Conservation (phyloP, 2,113 vertebrate species). For the Perca flavescens region DNA sequence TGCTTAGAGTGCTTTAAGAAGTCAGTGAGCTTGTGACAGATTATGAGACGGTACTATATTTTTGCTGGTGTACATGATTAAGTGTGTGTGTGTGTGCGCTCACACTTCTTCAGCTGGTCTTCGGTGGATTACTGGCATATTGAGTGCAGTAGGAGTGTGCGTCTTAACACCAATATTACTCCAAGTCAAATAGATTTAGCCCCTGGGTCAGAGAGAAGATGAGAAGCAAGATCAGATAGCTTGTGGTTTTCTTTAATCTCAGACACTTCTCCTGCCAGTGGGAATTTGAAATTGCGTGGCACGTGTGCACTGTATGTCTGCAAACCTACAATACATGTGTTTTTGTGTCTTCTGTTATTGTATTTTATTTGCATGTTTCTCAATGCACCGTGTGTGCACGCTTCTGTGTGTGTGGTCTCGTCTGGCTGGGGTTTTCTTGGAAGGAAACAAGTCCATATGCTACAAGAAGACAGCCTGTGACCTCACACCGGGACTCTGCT, state of each 20-base stretch:
- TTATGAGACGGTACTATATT: conserved; percentile 41
- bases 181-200: conserved; percentile 73
- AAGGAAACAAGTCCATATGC: conserved; percentile 80
- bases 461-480: conserved; percentile 76
- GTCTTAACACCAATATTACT: conserved; percentile 77
- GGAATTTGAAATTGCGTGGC: background rate
- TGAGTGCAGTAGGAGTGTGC: conserved; percentile 42
- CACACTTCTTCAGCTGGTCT: conserved; percentile 68
- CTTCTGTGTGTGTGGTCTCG: conserved; percentile 63
- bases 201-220: conserved; percentile 61
- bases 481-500: conserved; percentile 68
- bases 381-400: background rate
- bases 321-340: background rate
- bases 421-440: conserved; percentile 77
- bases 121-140: conserved; percentile 64
- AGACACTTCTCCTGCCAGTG: conserved; percentile 36
- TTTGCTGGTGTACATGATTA: conserved; percentile 33
- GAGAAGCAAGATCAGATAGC: conserved; percentile 70
- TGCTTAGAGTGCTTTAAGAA: conserved; percentile 46
- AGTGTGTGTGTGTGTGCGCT: conserved; percentile 47
- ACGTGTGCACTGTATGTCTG: background rate
- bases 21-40: conserved; percentile 47
- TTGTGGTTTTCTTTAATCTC: conserved; percentile 67
- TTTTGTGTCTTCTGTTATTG: background rate
- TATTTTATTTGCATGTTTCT: background rate